Conservation (phyloP, 2,113 vertebrate species). For the Oceanites oceanicus region DNA sequence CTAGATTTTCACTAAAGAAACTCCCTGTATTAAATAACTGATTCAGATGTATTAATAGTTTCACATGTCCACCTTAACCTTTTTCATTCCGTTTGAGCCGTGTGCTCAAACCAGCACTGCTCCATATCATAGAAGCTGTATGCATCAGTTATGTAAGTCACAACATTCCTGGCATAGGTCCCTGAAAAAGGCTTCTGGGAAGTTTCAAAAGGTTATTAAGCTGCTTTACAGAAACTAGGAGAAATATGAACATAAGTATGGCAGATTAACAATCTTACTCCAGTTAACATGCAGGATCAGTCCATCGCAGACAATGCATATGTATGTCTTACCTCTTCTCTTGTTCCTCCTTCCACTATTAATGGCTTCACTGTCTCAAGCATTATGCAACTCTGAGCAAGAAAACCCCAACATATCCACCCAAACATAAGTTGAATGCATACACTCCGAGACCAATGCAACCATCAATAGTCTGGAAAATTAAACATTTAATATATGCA, state of each 20-base stretch:
- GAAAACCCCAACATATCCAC: neutral
- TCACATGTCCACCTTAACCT: neutral
- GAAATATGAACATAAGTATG: neutral
- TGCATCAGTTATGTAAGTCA: neutral
- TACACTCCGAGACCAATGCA: neutral
- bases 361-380: neutral
- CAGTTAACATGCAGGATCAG: neutral
- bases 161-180: neutral
- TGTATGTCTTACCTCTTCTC: neutral
- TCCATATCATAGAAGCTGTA: neutral
- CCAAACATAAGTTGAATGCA: neutral
- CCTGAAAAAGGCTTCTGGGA: neutral
- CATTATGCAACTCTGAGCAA: neutral
- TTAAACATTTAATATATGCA: neutral
- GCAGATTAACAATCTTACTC: neutral
- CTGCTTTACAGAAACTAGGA: conserved; percentile 1
- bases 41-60: neutral
- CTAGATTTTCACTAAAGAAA: neutral
- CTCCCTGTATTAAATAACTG: neutral
- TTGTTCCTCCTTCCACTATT: neutral
- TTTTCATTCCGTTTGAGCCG: neutral
- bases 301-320: neutral
- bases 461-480: neutral
- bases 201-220: neutral
- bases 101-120: neutral